These are phyloP conservation scores for Caenorhabditis doughertyi DNA, from an alignment of 2,888 invertebrate species.

Conservation along the genomic window DNA sequence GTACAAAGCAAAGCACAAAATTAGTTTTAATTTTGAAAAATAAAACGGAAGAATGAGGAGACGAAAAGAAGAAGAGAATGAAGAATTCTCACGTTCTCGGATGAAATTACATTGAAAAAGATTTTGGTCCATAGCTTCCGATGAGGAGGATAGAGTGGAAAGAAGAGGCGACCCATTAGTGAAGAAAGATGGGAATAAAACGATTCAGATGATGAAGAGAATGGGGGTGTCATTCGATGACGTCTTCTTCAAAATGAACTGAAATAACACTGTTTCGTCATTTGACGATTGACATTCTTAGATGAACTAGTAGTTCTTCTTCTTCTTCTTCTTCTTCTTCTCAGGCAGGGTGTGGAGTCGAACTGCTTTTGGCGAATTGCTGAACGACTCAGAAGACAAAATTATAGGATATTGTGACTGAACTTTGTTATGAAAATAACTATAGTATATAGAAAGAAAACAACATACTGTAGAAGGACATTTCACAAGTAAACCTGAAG, in stretches of 20 bases:
- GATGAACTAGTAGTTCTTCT: not conserved
- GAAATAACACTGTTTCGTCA: constrained; percentile 25
- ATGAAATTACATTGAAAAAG: constrained; percentile 44
- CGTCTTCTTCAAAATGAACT: constrained; percentile 14
- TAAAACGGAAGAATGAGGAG: not conserved
- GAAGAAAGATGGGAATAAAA: constrained; percentile 22
- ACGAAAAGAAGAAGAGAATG: not conserved
- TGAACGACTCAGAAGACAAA: not conserved
- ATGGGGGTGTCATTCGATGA: constrained; percentile 31
- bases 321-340: too few relatives aligned
- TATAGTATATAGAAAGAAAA: not conserved
- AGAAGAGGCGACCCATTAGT: constrained; percentile 36
- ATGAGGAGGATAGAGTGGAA: not conserved
- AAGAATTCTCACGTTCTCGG: constrained; percentile 47
- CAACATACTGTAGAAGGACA: too few relatives aligned
- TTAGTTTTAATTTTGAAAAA: constrained; percentile 11
- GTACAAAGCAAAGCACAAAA: constrained; percentile 32
- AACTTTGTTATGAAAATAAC: not conserved
- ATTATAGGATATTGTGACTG: not conserved
- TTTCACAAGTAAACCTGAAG: not conserved
- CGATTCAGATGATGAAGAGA: constrained; percentile 27
- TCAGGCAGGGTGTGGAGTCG: not conserved
- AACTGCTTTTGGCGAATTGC: not conserved
- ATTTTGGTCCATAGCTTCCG: not conserved
- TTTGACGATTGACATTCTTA: constrained; percentile 23